phyloP scores from a whole-genome alignment of 2,797 vertebrate species.

The Tadarida brasiliensis region DNA sequence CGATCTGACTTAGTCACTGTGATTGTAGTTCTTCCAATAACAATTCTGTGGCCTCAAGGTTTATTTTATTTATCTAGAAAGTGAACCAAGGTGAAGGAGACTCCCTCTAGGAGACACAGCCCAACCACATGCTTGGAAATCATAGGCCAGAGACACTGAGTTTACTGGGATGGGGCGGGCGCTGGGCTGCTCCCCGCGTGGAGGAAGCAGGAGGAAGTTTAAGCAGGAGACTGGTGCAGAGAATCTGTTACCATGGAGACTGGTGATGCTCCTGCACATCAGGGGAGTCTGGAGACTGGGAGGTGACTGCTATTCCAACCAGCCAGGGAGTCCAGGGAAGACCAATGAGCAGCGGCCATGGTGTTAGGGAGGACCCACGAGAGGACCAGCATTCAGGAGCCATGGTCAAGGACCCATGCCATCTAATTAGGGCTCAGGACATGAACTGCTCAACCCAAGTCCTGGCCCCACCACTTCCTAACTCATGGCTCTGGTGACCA shows the following conservation, averaged over 20 bases:
- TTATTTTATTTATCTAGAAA: slow-evolving; percentile 20
- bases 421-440: background rate
- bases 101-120: background rate
- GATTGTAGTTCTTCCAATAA: slow-evolving; percentile 3
- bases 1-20: background rate
- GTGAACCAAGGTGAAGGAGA: background rate
- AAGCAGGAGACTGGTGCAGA: background rate
- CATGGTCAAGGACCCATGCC: no score
- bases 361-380: background rate
- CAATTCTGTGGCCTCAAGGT: background rate
- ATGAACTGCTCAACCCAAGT: background rate
- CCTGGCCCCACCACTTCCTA: background rate
- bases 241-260: slow-evolving; percentile 55
- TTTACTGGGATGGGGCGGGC: background rate
- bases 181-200: background rate
- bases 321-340: background rate
- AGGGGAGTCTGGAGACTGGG: background rate
- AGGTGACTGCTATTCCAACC: background rate
- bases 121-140: background rate
- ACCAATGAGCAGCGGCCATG: fast-evolving
- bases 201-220: background rate
- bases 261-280: no score
- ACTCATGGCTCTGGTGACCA: background rate
- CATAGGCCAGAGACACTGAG: background rate
- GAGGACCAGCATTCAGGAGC: background rate